Conservation (phyloP, 2,113 vertebrate species). For the Marmota flaviventris region DNA sequence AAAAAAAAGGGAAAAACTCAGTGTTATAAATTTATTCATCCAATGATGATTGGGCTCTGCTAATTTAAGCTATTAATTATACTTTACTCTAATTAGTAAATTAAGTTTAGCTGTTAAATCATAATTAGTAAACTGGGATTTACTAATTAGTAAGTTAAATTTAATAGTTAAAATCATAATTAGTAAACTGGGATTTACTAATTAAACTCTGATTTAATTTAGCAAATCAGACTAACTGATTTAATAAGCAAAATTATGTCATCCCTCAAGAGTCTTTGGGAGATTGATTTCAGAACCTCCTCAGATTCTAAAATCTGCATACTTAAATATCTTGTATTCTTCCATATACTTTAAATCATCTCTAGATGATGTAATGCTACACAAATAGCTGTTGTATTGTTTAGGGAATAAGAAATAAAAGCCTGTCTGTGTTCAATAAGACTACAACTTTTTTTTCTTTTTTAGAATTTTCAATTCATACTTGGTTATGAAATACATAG, state of each 20-base stretch:
- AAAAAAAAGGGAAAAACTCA: not conserved
- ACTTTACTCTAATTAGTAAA: not conserved
- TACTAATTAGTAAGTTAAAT: not conserved
- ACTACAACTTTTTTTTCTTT: not conserved
- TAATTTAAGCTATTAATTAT: not conserved
- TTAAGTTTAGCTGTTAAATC: not conserved
- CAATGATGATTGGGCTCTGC: not conserved
- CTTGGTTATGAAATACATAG: not conserved
- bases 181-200: not conserved
- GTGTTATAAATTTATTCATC: not conserved
- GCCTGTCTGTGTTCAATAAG: not conserved
- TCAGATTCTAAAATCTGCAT: too few relatives aligned
- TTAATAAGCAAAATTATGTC: not conserved
- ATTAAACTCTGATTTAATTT: not conserved
- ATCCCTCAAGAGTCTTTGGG: not conserved
- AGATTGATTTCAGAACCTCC: too few relatives aligned
- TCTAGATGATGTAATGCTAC: too few relatives aligned
- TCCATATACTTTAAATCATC: too few relatives aligned
- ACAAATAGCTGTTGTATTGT: not conserved
- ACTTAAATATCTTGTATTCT: too few relatives aligned
- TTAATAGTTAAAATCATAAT: too few relatives aligned
- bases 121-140: not conserved
- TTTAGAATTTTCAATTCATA: not conserved
- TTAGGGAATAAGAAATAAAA: not conserved
- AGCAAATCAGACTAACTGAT: not conserved